These are phyloP conservation scores for Propithecus coquereli DNA, from an alignment of 2,113 vertebrate genomes.

Conservation along the genomic window DNA sequence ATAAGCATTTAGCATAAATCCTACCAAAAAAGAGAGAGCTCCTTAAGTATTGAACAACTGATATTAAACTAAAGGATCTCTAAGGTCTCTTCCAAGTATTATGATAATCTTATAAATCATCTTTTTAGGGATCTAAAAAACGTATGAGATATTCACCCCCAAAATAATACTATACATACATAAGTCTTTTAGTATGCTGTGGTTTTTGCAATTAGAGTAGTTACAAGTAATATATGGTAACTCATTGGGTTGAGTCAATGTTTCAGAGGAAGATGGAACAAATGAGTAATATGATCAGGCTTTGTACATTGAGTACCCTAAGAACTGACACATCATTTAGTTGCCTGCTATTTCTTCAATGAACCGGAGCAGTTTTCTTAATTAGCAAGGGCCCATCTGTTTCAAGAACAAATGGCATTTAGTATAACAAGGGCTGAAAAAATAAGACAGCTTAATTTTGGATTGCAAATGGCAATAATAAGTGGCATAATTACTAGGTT, in stretches of 20 bases:
- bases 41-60: neutral
- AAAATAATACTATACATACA: neutral
- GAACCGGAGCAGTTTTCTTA: constrained; percentile 55
- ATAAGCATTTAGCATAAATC: neutral
- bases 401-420: constrained; percentile 65
- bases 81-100: neutral
- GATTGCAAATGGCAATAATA: constrained; percentile 44
- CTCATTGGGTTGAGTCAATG: constrained; percentile 38
- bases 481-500: constrained; percentile 39
- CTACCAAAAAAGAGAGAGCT: neutral
- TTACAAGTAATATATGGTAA: constrained; percentile 44
- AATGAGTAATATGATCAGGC: constrained; percentile 41
- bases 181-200: constrained; percentile 8
- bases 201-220: neutral
- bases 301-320: constrained; percentile 43
- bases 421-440: constrained; percentile 30
- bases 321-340: constrained; percentile 49
- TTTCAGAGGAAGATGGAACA: constrained; percentile 51
- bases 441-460: constrained; percentile 52
- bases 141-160: neutral
- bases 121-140: neutral
- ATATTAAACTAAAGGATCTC: neutral
- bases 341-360: constrained; percentile 68
- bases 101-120: constrained; percentile 21
- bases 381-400: constrained; percentile 60